Evolutionary conservation across 2,888 invertebrate species (phyloP), one percentile per base, ranked within the genome.

Genomic region (Spialia ferax): DNA sequence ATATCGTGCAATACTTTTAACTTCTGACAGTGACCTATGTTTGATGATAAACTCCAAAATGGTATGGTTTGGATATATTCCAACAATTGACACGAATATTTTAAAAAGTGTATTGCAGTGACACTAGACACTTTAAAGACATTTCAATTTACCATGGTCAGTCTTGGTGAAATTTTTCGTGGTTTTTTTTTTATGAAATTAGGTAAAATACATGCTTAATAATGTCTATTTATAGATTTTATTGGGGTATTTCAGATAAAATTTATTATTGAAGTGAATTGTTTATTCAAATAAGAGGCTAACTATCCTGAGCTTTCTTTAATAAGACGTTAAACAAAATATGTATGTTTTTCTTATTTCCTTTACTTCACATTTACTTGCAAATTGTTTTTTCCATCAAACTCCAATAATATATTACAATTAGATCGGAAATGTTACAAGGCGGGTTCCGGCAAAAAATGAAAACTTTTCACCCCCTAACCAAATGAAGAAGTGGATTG

Each of bases 401-500:
- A 23, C 0, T n/a, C 26, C 8, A 26, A 54, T 26, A 54, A 8
- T 54, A 26, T 20, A 26, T 54, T 35, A 48, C 15, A 57, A 57
- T 65, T 50, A 35, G 13, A 64, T 50, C 22, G 15, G 20, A 62
- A 15, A 50, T 20, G 13, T 56, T 50, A 50, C 54, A 42, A 66
- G n/a, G 29, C 32, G 61, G 70, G 69, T 73, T 70, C 63, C 70
- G 55, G 59, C 48, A 48, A 48, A 48, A 48, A 48, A 22, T 69
- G 71, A 69, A 67, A 59, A 64, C 15, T 35, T 50, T 52, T 59
- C 50, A 62, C 54, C 54, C 66, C 42, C 60, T 45, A 79, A 78
- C 74, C 73, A 79, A 82, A 81, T 80, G 82, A 83, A 80, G 74
- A 76, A 79, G 78, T 77, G 75, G 74, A 84, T 84, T 84, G 83